A percentile compares a stretch with the other conserved stretches of the same genome.
These are phyloP conservation scores for Idaea biselata DNA, from an alignment of 2,888 invertebrate genomes.

Conservation along the genomic window DNA sequence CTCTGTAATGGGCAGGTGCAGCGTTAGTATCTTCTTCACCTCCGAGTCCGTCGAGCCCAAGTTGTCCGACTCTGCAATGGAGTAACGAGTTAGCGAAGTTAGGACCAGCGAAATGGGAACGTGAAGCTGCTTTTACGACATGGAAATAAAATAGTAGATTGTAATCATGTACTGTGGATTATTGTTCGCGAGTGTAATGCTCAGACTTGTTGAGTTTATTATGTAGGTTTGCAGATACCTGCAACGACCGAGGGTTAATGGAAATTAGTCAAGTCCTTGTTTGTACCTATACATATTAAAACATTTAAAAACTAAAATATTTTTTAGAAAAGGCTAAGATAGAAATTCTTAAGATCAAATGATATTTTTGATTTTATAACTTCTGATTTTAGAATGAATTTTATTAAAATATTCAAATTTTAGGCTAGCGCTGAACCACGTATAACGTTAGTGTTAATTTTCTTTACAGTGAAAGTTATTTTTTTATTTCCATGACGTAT, in stretches of 20 bases:
- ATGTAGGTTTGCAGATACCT: too few species aligned
- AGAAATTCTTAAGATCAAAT: too few species aligned
- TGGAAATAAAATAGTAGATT: conserved; percentile 23
- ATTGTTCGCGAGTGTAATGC: background rate
- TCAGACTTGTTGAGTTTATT: too few species aligned
- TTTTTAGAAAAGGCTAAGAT: too few species aligned
- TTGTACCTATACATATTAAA: too few species aligned
- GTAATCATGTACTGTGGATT: background rate
- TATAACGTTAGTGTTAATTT: conserved; percentile 5
- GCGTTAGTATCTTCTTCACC: conserved; percentile 95
- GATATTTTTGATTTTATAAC: too few species aligned
- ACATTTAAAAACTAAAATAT: too few species aligned
- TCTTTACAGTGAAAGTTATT: background rate
- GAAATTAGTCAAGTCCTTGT: too few species aligned
- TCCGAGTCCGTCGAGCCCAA: conserved; percentile 97
- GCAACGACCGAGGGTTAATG: too few species aligned
- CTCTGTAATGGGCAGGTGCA: conserved; percentile 96
- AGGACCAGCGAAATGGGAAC: conserved; percentile 12
- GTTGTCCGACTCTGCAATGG: conserved; percentile 92
- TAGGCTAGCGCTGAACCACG: too few species aligned
- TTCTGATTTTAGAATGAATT: too few species aligned
- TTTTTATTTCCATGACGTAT: conserved; percentile 34
- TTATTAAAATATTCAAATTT: too few species aligned
- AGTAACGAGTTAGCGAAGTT: conserved; percentile 13
- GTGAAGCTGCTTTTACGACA: conserved; percentile 39